Base-by-base conservation (phyloP, 2,888 invertebrate genomes). In the Embidobia sp. region DNA sequence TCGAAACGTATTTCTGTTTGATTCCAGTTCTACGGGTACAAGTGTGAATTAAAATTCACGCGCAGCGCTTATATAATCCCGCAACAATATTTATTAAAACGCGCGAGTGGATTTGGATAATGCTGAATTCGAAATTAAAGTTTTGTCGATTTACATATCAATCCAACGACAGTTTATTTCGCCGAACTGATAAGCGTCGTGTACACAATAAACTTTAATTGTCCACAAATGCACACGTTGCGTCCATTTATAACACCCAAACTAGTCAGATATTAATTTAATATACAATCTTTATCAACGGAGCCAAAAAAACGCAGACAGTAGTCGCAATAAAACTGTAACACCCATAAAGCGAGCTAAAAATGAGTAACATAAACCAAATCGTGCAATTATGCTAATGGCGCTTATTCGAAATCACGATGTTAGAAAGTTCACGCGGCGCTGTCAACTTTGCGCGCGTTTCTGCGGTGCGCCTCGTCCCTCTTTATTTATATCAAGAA, bases 321-420 rank as follows among this genome's bases (percentile, higher is more conserved):
- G n/a, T n/a, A n/a, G n/a, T n/a, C n/a, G n/a, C 40, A 4, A 13
- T 33, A 19, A 26, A 53, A 22, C 19, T n/a, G 7, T 13, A 37
- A 15, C n/a, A 10, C 7, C 16, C 6, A 40, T 55, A 40, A 55
- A 16, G 3, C 1, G 5, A 13, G 13, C n/a, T 53, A 53, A 55
- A 55, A 55, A 40, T 33, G 15, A 27, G 16, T 40, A 40, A 27
- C 7, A 16, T 55, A 40, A 29, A 40, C 37, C 55, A 40, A 55
- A 55, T 40, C 16, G 55, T n/a, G 18, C 22, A 55, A 55, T 55
- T 40, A 55, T 55, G 40, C 3, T 27, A 40, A 37, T 55, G 5
- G 2, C 2, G 18, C 7, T 40, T 16, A 37, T 40, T 27, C 16
- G 16, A 10, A 11, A 11, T 8, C 27, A 40, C 16, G 6, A 22